phyloP scores from a whole-genome alignment of 2,888 invertebrate genomes.

The Orchesellides sinensis region DNA sequence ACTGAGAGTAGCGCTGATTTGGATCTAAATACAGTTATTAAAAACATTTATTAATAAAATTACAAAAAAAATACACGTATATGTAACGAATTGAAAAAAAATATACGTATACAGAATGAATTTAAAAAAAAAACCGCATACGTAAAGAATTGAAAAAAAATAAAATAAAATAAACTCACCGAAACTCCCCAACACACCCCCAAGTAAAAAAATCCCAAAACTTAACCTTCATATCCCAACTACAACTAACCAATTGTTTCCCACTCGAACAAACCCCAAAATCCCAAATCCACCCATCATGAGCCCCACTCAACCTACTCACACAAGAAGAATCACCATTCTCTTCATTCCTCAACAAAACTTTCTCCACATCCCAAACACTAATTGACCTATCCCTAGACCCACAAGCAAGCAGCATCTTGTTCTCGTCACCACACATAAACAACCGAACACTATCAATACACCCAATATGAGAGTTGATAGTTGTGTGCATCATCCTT shows the following conservation, averaged over 20 bases:
- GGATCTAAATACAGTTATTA: conserved; percentile 8
- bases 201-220: conserved; percentile 68
- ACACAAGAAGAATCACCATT: neutral
- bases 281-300: conserved; percentile 82
- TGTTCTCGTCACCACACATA: conserved; percentile 5
- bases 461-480: conserved; percentile 67
- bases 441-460: conserved; percentile 72
- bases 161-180: too few relatives aligned
- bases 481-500: conserved; percentile 3
- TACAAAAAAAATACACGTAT: neutral
- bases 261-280: conserved; percentile 52
- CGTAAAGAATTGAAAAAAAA: too few relatives aligned
- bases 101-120: neutral
- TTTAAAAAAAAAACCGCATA: neutral
- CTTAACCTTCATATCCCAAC: conserved; percentile 71
- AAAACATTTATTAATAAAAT: neutral
- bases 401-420: conserved; percentile 68
- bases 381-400: conserved; percentile 69
- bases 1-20: conserved; percentile 59
- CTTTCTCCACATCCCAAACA: conserved; percentile 70
- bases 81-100: neutral
- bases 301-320: conserved; percentile 77
- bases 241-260: conserved; percentile 61
- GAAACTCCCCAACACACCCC: conserved; percentile 54
- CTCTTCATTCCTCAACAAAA: neutral